Evolutionary conservation across 2,888 invertebrate species (phyloP), one percentile per base, ranked within the genome.

Genomic region (Cremastinae sp.): DNA sequence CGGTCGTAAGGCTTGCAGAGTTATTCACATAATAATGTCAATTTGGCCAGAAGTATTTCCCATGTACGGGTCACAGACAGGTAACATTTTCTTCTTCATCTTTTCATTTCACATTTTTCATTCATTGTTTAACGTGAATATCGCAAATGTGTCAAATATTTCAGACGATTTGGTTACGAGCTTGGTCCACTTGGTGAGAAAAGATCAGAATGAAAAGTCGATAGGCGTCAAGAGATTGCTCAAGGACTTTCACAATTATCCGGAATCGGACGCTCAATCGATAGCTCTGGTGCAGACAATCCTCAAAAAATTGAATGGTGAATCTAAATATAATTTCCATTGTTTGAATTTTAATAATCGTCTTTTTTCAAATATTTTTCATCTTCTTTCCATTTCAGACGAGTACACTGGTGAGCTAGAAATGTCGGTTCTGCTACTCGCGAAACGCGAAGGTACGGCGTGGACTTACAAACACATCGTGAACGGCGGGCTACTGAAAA

Each of bases 31-130:
- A 3, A 88, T 89, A 41, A 79, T 91, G 9, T 89, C 87, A 16
- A 88, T 88, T 43, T 91, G 91, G 91, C 87, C 89, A 12, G 91
- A 91, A 84, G 86, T 91, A 20, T 80, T 91, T 18, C 91, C 91
- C 7, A 84, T 84, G 69, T 85, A 83, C 58, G 80, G 81, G n/a
- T 56, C 78, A 20, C 79, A 77, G 34, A 78, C 79, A 20, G 85
- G 88, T 83, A 81, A 83, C 56, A 47, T 22, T 61, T 53, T 68
- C 56, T 58, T 66, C 53, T 58, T 7, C 61, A n/a, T 28, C 12
- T 16, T 12, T 8, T 14, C 10, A 54, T 34, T 12, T 3, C 9
- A 47, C 12, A 18, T n/a, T n/a, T 2, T 10, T n/a, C 4, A 53
- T 22, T 12, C n/a, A 22, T 28, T 16, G 5, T 54, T 12, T 34